phyloP scores from a whole-genome alignment of 2,888 invertebrate genomes.

The Phortica okadai region DNA sequence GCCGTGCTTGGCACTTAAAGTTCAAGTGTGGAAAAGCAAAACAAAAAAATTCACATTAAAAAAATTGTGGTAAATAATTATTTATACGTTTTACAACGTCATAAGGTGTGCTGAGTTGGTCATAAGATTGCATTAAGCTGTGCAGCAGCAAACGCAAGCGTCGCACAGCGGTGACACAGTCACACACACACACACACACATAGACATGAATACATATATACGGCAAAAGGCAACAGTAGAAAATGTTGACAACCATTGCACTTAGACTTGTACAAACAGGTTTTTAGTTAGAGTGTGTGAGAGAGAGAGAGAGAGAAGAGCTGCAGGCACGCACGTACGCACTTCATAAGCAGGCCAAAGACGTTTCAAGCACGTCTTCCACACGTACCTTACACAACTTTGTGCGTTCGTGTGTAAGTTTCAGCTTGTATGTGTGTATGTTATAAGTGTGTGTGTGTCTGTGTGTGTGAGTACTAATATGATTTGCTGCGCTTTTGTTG shows the following conservation, averaged over 20 bases:
- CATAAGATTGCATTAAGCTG: conserved; percentile 26
- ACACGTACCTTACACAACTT: conserved; percentile 13
- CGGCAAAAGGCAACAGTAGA: not conserved
- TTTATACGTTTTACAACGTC: conserved; percentile 12
- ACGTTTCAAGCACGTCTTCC: conserved; percentile 19
- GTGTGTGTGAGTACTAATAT: conserved; percentile 21
- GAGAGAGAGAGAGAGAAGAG: not conserved
- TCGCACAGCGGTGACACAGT: not conserved
- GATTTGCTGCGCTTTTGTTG: conserved; percentile 2
- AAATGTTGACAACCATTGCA: conserved; percentile 9
- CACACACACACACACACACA: not conserved
- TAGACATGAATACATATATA: not conserved
- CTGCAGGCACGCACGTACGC: conserved; percentile 16
- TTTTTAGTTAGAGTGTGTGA: not conserved
- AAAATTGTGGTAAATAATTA: conserved; percentile 13
- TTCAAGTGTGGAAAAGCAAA: not conserved
- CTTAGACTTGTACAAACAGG: not conserved
- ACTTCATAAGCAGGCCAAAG: conserved; percentile 24
- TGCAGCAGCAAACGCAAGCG: not conserved
- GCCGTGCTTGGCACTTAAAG: not conserved
- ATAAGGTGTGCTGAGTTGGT: conserved; percentile 5
- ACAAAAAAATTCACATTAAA: conserved; percentile 23
- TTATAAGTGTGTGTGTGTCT: conserved; percentile 27
- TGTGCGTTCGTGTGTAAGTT: conserved; percentile 7
- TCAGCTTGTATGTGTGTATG: not conserved